Evolutionary conservation across 2,113 vertebrate species (phyloP), one percentile per base, ranked within the genome.

Genomic region (Procavia capensis): DNA sequence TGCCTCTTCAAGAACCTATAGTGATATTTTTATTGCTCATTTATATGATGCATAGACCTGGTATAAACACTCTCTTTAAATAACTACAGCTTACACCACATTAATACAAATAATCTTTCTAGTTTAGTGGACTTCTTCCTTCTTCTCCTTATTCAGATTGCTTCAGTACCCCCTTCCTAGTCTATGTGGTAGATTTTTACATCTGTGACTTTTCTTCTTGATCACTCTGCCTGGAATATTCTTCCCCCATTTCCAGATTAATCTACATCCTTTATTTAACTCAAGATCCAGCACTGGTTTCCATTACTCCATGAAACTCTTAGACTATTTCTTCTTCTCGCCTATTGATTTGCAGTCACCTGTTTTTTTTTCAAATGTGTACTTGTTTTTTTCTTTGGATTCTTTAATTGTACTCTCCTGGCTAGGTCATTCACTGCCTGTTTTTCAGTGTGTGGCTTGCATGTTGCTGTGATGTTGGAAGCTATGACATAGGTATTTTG

Each of bases 1-100:
- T 85, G 88, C 11, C 57, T 95, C 34, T 85, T 87, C 80, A 86
- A 87, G 75, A 95, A 70, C n/a, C 24, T 70, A 47, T 7, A 78
- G 54, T 91, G 36, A 86, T 81, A 64, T 95, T 93, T 85, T 31
- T 34, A 57, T 66, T 85, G 4, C 27, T 88, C 2, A 72, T 59
- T 41, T 85, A 5, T 63, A 31, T 76, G 31, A 80, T 61, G 13
- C 39, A 31, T 74, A 57, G 59, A 54, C 11, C 39, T 47, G 24
- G 50, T 47, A 9, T 43, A 74, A 81, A 66, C 17, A 59, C 41
- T 8, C 50, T 63, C 63, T 72, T 90, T 24, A 6, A 45, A 50
- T 72, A 63, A 91, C 45, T 27, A 1, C n/a, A 72, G 36, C 27
- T 68, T 78, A 79, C 61, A 45, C 39, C 79, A 41, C 43, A 24